Conservation (phyloP, 2,888 invertebrate species). For the Anorthoa munda region DNA sequence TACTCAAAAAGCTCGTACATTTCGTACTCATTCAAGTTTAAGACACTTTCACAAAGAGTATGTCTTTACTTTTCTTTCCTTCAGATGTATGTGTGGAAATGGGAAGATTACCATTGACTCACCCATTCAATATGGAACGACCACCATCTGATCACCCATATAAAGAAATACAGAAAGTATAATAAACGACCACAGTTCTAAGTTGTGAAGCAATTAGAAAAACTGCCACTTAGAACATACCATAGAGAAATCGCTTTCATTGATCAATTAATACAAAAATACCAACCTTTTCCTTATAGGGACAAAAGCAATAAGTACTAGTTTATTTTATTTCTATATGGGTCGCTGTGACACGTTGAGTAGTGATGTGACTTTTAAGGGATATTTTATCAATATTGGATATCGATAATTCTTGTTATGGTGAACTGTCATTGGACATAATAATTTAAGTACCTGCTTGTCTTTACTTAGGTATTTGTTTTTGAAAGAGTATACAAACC, state of each 20-base stretch:
- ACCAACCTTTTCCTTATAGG: conserved; percentile 39
- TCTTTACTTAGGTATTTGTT: no score
- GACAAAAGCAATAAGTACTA: conserved; percentile 48
- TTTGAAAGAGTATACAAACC: no score
- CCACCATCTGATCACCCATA: conserved; percentile 15
- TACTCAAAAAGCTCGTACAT: no score
- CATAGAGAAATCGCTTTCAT: conserved; percentile 61
- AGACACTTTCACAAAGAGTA: background rate
- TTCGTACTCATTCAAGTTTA: no score
- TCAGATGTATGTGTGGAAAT: no score
- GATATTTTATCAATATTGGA: background rate
- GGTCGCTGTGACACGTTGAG: conserved; percentile 40
- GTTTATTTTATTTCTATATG: conserved; percentile 41
- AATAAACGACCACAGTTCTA: background rate
- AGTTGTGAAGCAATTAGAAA: conserved; percentile 60
- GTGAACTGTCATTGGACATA: background rate
- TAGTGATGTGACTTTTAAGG: conserved; percentile 45
- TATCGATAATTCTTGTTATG: conserved; percentile 3
- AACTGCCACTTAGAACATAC: conserved; percentile 8
- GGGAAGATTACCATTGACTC: background rate
- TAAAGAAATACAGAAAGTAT: conserved; percentile 38
- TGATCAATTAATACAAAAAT: conserved; percentile 65
- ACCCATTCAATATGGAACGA: background rate
- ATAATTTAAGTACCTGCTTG: no score
- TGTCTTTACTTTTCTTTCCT: background rate